Conservation (phyloP, 1,140 invertebrate genomes). For the Ditylenchus dipsaci region DNA sequence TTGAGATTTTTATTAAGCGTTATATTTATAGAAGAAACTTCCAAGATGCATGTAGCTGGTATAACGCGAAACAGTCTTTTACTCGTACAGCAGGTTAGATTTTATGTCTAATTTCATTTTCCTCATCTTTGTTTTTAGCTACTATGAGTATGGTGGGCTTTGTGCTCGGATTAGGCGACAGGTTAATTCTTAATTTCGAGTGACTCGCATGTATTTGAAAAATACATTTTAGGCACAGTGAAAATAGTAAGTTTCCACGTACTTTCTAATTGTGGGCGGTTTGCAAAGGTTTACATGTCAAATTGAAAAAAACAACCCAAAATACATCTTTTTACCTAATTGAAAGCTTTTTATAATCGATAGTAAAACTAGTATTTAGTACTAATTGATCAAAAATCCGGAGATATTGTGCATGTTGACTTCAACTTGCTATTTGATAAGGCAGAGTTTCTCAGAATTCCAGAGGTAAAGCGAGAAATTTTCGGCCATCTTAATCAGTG, state of each 20-base stretch:
- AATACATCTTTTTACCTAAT: background rate
- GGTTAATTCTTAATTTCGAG: no score
- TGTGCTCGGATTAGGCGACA: slow-evolving; percentile 89
- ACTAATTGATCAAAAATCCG: slow-evolving; percentile 70
- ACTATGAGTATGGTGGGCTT: slow-evolving; percentile 99
- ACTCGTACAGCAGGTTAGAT: slow-evolving; percentile 67
- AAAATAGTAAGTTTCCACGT: slow-evolving; percentile 78
- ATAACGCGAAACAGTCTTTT: slow-evolving; percentile 74
- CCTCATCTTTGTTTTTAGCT: slow-evolving; percentile 64
- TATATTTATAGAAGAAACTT: slow-evolving; percentile 41
- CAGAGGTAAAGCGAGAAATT: slow-evolving; percentile 45
- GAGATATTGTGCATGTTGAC: slow-evolving; percentile 92
- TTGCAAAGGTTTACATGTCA: no score
- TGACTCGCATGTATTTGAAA: no score
- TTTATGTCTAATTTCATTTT: background rate
- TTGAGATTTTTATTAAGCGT: background rate
- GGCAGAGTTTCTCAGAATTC: slow-evolving; percentile 59
- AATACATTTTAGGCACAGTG: slow-evolving; percentile 70
- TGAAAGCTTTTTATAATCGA: background rate
- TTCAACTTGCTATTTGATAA: slow-evolving; percentile 96
- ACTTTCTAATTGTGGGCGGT: no score
- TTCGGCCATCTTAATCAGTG: background rate
- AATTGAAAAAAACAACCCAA: no score
- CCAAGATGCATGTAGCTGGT: slow-evolving; percentile 58
- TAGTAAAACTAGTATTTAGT: slow-evolving; percentile 59